Evolutionary conservation across 2,888 invertebrate genomes (phyloP).

Genomic region (Parapristionchus giblindavisi): DNA sequence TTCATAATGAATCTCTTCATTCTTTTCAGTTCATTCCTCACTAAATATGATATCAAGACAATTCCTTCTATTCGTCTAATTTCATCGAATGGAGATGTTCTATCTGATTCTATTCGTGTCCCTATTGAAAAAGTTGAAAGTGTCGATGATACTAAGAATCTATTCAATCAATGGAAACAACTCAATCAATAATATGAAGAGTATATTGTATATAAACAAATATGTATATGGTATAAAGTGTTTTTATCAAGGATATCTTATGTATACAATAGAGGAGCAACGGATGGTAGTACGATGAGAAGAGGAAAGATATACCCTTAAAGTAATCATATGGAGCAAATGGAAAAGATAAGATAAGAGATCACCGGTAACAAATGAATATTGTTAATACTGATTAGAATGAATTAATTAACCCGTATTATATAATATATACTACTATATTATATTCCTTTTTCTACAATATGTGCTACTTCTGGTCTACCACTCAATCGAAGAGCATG

Average conservation of each 20-base stretch:
- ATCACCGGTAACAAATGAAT: conserved; percentile 1
- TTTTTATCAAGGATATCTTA: neutral
- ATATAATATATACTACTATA: neutral
- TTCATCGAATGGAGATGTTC: conserved; percentile 71
- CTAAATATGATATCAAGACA: conserved; percentile 65
- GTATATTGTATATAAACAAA: neutral
- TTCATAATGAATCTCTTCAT: neutral
- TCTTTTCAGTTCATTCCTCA: conserved; percentile 48
- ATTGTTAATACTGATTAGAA: neutral
- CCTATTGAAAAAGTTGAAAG: conserved; percentile 24
- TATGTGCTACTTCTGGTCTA: conserved; percentile 17
- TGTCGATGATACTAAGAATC: conserved; percentile 19
- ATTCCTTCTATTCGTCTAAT: conserved; percentile 72
- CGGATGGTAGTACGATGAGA: neutral
- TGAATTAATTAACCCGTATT: neutral
- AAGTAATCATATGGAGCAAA: neutral
- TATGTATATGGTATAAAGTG: too few species aligned
- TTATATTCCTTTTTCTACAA: conserved; percentile 19
- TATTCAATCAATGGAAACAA: neutral
- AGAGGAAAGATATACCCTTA: neutral
- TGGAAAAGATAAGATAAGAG: neutral
- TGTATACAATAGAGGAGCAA: too few species aligned
- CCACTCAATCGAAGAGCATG: conserved; percentile 34
- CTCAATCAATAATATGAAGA: too few species aligned
- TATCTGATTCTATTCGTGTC: conserved; percentile 65